Evolutionary conservation across 2,113 vertebrate species (phyloP).

Genomic region (Poecilia latipinna): DNA sequence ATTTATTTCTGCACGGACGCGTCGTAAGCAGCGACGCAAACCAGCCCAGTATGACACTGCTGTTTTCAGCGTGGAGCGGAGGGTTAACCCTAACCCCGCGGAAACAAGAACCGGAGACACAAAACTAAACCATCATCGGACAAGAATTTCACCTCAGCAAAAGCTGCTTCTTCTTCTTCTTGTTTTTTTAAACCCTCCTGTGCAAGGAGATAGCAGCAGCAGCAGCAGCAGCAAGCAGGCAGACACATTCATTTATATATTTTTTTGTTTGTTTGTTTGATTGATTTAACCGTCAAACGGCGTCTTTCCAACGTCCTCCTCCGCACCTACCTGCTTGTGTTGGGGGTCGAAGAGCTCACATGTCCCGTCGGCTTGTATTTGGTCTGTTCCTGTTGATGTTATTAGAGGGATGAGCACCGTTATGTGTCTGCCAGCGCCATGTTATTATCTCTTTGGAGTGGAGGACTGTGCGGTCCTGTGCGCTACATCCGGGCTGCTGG

Average conservation of each 20-base stretch:
- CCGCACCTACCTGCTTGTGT: conserved; percentile 67
- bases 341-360: conserved; percentile 68
- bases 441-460: conserved; percentile 67
- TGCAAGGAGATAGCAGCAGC: conserved; percentile 41
- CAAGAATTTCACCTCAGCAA: conserved; percentile 28
- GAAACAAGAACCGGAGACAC: neutral
- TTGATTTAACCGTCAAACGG: conserved; percentile 1
- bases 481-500: conserved; percentile 78
- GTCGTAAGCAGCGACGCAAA: conserved; percentile 34
- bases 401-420: conserved; percentile 58
- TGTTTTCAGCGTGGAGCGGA: conserved; percentile 30
- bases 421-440: conserved; percentile 78
- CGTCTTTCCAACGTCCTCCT: neutral
- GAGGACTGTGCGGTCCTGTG: conserved; percentile 67
- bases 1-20: conserved; percentile 44
- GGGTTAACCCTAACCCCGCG: neutral
- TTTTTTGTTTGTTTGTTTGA: neutral
- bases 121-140: conserved; percentile 10
- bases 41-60: conserved; percentile 52
- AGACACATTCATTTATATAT: conserved; percentile 20
- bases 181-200: conserved; percentile 15
- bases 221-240: no score
- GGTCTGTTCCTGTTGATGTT: conserved; percentile 33
- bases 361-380: conserved; percentile 60
- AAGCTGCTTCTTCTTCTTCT: neutral